A percentile compares a stretch with the other conserved stretches of the same genome.
These are phyloP conservation scores for Ichneumoninae sp. DNA, from an alignment of 2,888 invertebrate genomes.

Conservation along the genomic window DNA sequence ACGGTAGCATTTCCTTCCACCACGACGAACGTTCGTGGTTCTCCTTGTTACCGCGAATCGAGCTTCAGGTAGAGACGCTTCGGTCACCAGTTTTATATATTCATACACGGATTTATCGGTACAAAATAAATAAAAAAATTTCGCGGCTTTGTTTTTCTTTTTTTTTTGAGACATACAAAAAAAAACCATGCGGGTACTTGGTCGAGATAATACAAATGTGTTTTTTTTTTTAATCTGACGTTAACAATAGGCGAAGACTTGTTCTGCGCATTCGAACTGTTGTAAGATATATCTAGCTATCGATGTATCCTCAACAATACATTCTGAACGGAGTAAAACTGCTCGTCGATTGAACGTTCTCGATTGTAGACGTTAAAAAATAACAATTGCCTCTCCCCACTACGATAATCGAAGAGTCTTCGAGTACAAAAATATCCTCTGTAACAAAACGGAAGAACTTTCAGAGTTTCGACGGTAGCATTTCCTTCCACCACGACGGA, in stretches of 20 bases:
- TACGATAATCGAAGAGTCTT: not conserved
- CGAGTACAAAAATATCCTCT: constrained; percentile 7
- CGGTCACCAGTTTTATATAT: not conserved
- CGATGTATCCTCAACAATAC: constrained; percentile 58
- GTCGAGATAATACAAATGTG: no score
- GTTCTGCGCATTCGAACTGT: constrained; percentile 32
- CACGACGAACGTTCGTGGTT: not conserved
- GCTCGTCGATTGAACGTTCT: not conserved
- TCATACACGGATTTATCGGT: no score
- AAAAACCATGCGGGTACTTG: no score
- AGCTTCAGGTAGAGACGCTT: not conserved
- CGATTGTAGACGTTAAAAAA: constrained; percentile 8
- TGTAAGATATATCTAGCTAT: constrained; percentile 66
- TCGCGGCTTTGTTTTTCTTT: no score
- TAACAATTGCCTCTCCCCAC: constrained; percentile 7
- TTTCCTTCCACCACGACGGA: constrained; percentile 92
- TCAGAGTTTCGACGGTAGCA: constrained; percentile 85
- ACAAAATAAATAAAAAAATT: not conserved
- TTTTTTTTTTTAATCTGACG: no score
- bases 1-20: not conserved
- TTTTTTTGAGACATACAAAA: no score
- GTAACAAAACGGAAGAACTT: not conserved
- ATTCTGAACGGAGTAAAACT: constrained; percentile 6
- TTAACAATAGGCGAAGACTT: not conserved
- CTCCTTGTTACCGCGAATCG: not conserved